These are phyloP conservation scores for Megaceryle alcyon DNA, from an alignment of 2,797 vertebrate species.

Conservation along the genomic window DNA sequence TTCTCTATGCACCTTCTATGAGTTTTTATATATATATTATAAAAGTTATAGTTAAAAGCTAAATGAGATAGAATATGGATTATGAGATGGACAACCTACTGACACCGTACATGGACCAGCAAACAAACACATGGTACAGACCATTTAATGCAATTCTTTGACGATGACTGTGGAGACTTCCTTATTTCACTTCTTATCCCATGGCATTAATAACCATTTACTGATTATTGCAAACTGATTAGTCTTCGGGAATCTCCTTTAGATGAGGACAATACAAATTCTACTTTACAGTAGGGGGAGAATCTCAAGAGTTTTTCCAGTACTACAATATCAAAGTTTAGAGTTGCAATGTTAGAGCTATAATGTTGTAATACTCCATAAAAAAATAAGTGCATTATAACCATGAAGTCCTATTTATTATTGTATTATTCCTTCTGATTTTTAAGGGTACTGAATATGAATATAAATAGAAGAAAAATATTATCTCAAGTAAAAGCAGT, in stretches of 20 bases:
- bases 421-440: neutral
- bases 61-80: neutral
- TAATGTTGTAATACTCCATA: neutral
- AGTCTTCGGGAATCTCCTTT: neutral
- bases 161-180: neutral
- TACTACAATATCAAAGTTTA: neutral
- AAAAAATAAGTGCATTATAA: constrained; percentile 8
- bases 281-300: neutral
- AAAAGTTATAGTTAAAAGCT: neutral
- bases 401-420: neutral
- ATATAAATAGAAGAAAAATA: neutral
- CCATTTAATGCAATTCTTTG: neutral
- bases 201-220: neutral
- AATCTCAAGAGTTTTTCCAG: neutral
- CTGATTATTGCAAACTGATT: neutral
- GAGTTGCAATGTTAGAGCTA: neutral
- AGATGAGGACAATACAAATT: neutral
- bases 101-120: neutral
- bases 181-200: neutral
- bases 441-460: neutral
- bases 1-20: neutral
- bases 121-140: neutral
- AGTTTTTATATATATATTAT: neutral
- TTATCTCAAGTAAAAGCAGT: neutral
- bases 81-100: neutral